Percentiles rank a stretch among this genome's conserved stretches.
These are phyloP conservation scores for Latrodectus geometricus DNA, from an alignment of 1,140 invertebrate genomes.

Conservation along the genomic window DNA sequence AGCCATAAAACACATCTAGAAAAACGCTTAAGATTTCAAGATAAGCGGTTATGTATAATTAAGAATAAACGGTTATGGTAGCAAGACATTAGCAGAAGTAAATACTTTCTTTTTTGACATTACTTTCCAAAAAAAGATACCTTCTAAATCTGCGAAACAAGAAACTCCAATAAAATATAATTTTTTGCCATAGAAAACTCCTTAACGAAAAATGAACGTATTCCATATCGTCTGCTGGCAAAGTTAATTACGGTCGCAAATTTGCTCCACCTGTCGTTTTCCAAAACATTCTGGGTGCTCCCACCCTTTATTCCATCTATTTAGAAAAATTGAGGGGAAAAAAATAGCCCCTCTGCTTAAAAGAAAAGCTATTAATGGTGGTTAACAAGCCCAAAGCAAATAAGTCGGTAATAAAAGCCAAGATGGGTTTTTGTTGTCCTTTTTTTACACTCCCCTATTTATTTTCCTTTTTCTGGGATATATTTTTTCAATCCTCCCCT, in stretches of 20 bases:
- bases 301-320: not conserved
- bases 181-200: not conserved
- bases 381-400: slow-evolving; percentile 49
- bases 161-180: slow-evolving; percentile 46
- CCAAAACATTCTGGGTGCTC: not conserved
- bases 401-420: slow-evolving; percentile 54
- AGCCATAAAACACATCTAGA: no score
- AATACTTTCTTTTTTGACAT: not conserved
- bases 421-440: slow-evolving; percentile 33
- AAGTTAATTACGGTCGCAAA: slow-evolving; percentile 56
- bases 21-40: no score
- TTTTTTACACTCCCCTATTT: slow-evolving; percentile 25
- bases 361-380: slow-evolving; percentile 51
- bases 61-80: not conserved
- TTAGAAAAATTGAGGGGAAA: not conserved
- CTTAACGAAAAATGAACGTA: slow-evolving; percentile 13
- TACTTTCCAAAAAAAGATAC: not conserved
- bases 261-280: slow-evolving; percentile 45
- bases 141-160: not conserved
- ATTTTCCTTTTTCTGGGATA: slow-evolving; percentile 7
- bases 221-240: slow-evolving; percentile 14
- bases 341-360: slow-evolving; percentile 14
- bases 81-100: not conserved
- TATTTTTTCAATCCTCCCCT: slow-evolving; percentile 18
- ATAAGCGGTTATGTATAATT: not conserved